Conservation (phyloP, 2,113 vertebrate species). For the Myrmophylax atrothorax region DNA sequence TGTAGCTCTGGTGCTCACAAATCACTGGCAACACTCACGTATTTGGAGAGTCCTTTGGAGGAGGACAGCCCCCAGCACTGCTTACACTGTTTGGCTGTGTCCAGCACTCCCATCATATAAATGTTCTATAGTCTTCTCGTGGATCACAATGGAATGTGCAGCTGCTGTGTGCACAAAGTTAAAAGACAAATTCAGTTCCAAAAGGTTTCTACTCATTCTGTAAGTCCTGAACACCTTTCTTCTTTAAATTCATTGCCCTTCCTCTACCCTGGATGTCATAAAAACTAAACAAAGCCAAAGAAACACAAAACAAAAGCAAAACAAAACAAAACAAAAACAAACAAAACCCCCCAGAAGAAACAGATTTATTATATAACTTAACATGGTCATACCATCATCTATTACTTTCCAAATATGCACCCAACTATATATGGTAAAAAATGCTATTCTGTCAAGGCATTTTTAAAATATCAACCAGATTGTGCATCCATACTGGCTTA, state of each 20-base stretch:
- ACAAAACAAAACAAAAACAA: neutral
- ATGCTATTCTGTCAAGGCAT: neutral
- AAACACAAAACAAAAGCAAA: neutral
- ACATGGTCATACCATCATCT: neutral
- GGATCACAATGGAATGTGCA: neutral
- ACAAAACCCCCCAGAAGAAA: neutral
- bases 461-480: neutral
- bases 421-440: neutral
- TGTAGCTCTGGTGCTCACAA: neutral
- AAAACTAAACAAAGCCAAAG: neutral
- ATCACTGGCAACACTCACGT: neutral
- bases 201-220: neutral
- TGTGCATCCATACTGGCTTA: neutral
- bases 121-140: fast-evolving
- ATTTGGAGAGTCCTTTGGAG: neutral
- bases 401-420: neutral
- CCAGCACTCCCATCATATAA: neutral
- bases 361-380: neutral
- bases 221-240: neutral
- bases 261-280: neutral
- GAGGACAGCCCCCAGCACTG: neutral
- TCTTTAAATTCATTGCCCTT: neutral
- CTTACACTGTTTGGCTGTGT: neutral
- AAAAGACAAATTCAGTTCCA: neutral
- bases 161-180: neutral